These are phyloP conservation scores for Thunnus thynnus DNA, from an alignment of 2,113 vertebrate genomes.

Conservation along the genomic window DNA sequence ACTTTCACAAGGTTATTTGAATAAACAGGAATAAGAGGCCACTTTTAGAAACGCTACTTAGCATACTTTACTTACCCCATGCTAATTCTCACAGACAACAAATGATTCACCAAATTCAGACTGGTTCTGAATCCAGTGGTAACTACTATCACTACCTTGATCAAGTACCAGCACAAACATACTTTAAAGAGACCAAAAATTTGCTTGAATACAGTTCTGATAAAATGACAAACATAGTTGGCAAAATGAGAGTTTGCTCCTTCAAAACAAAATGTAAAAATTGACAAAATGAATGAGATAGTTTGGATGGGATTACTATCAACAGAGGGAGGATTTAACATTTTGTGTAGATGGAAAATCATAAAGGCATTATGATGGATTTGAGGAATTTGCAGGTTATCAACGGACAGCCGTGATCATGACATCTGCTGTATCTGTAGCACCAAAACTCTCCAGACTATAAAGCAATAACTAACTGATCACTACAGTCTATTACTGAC, in stretches of 20 bases:
- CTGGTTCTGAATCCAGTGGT: not conserved
- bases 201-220: not conserved
- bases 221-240: conserved; percentile 24
- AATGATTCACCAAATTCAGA: not conserved
- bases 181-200: not conserved
- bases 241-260: not conserved
- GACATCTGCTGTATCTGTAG: not conserved
- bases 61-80: no score
- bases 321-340: conserved; percentile 14
- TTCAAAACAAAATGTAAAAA: conserved; percentile 12
- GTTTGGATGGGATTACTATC: conserved; percentile 16
- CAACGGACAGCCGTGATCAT: not conserved
- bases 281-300: conserved; percentile 13
- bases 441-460: not conserved
- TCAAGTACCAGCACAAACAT: conserved; percentile 1
- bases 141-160: not conserved
- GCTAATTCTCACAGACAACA: not conserved
- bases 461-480: not conserved
- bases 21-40: not conserved
- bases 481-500: not conserved
- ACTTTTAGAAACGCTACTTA: no score
- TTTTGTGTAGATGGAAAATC: conserved; percentile 34
- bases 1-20: not conserved
- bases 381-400: conserved; percentile 10
- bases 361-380: conserved; percentile 22